Evolutionary conservation across 1,140 invertebrate genomes (phyloP), one percentile per base, ranked within the genome.

Genomic region (Contarinia nasturtii): DNA sequence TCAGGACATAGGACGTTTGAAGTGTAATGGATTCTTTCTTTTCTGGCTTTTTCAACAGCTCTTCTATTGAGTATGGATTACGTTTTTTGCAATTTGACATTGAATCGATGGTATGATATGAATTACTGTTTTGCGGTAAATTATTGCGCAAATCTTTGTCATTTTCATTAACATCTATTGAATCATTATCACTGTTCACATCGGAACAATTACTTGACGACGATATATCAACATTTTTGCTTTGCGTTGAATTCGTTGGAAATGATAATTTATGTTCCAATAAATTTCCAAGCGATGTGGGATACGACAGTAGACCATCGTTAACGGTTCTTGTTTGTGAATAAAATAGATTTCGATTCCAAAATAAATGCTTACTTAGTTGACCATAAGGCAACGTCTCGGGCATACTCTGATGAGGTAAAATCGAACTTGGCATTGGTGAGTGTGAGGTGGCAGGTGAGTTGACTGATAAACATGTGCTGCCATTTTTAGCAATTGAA

Each of bases 61-160:
- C 85, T 57, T 89, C 85, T 54, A 89, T 89, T 0, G 83, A 86
- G 57, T 87, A 87, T 0, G 83, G 82, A 63, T 85, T 87, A 43
- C 76, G 74, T 59, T 84, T 85, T 53, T 74, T 77, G 48, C 66
- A 67, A 52, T 61, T 65, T 33, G 56, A 56, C 3, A 50, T 57
- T 7, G 57, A 54, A n/a, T n/a, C n/a, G n/a, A n/a, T n/a, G n/a
- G n/a, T n/a, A n/a, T n/a, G n/a, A n/a, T n/a, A n/a, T n/a, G n/a
- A n/a, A n/a, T n/a, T n/a, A n/a, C n/a, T n/a, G n/a, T n/a, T n/a
- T 27, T 53, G 15, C 10, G 19, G 38, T 7, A 7, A 10, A 10
- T 12, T 42, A 4, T 18, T 34, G 1, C n/a, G 1, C 34, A 22
- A 22, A 22, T 27, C 22, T n/a, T 27, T 33, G 11, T 22, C 40